Evolutionary conservation across 2,113 vertebrate genomes (phyloP).

Genomic region (Calidris pugnax): DNA sequence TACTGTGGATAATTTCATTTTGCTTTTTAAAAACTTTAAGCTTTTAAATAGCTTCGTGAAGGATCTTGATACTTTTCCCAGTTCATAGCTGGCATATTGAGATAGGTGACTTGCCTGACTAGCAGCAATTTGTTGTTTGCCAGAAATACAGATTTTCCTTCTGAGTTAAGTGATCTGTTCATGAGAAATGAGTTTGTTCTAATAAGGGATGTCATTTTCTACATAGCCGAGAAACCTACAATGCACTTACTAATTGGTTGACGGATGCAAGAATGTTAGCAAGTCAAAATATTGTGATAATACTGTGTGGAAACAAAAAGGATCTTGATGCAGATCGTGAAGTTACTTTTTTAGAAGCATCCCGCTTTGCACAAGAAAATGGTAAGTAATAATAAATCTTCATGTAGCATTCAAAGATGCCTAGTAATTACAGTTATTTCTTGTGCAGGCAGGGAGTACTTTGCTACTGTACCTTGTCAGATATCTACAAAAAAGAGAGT

Average conservation of each 20-base stretch:
- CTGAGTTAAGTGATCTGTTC: neutral
- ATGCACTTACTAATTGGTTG: conserved; percentile 83
- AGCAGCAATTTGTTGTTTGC: neutral
- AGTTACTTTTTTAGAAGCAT: conserved; percentile 82
- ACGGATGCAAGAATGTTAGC: conserved; percentile 83
- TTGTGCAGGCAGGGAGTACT: neutral
- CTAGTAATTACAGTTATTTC: neutral
- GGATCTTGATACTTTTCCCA: neutral
- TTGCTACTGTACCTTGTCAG: neutral
- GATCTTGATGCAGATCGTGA: conserved; percentile 81
- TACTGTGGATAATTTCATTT: neutral
- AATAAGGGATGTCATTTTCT: conserved; percentile 51
- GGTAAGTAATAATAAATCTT: conserved; percentile 60
- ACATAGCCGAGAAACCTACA: conserved; percentile 82
- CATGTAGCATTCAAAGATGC: neutral
- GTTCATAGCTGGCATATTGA: neutral
- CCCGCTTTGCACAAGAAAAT: conserved; percentile 83
- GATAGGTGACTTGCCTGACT: neutral
- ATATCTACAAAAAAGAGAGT: neutral
- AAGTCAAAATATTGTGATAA: conserved; percentile 82
- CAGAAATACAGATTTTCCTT: neutral
- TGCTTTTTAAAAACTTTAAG: neutral
- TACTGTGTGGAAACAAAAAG: conserved; percentile 83
- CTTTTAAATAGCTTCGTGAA: neutral
- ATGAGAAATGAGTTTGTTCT: neutral